Conservation (phyloP, 2,113 vertebrate species). For the Eubucco bourcierii region DNA sequence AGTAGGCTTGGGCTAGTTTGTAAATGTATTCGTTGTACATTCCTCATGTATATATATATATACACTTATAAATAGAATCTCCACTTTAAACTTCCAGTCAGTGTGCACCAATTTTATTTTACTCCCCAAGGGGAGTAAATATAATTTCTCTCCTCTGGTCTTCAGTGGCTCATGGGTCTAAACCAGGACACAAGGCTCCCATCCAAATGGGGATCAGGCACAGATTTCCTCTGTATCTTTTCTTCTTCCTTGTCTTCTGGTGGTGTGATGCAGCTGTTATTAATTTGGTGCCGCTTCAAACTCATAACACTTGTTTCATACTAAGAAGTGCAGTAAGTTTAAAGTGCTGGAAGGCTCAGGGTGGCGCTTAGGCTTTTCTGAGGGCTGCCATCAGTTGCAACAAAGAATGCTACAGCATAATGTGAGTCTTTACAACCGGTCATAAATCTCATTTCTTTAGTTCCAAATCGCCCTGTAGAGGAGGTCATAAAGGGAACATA, state of each 20-base stretch:
- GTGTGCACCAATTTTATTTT: too few relatives aligned
- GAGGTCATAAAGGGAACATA: not conserved
- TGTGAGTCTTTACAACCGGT: not conserved
- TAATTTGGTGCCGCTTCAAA: not conserved
- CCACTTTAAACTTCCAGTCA: too few relatives aligned
- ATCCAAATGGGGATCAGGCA: not conserved
- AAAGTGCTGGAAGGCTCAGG: not conserved
- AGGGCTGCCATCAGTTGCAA: not conserved
- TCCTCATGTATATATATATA: too few relatives aligned
- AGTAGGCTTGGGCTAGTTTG: too few relatives aligned
- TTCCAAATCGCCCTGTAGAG: not conserved
- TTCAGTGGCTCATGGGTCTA: too few relatives aligned
- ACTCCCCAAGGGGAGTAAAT: too few relatives aligned
- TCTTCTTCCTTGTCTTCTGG: conserved; percentile 36
- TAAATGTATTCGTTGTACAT: too few relatives aligned
- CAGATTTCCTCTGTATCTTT: not conserved
- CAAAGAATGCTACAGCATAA: not conserved
- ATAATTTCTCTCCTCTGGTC: too few relatives aligned
- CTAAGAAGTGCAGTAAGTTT: conserved; percentile 46
- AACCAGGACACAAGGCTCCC: not conserved
- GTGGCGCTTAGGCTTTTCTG: not conserved
- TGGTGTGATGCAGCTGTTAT: conserved; percentile 2
- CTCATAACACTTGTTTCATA: not conserved
- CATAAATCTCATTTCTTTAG: not conserved
- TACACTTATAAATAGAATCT: too few relatives aligned